Base-by-base conservation (phyloP, 53 echinoderm and acorn worm species). In the Crossaster papposus region DNA sequence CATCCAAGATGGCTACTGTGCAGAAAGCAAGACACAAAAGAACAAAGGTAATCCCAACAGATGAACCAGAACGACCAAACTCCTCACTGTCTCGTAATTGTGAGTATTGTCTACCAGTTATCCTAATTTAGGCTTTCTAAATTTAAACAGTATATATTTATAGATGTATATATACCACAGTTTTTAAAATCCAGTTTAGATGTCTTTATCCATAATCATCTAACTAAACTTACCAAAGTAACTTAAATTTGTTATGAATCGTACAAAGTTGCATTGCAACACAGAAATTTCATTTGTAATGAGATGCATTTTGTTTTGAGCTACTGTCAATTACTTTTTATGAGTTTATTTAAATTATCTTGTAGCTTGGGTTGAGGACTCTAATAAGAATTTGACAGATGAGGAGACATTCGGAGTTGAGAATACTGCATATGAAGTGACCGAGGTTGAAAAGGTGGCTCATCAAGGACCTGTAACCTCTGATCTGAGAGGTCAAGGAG, bases 31-130 rank as follows among this genome's bases (percentile, higher is more conserved):
- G 64, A 82, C 80, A 79, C 50, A 90, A 82, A 72, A 90, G 87
- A 36, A 81, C 77, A 32, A 94, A 90, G 70, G 62, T 82, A 37
- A 71, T 75, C 70, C 83, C 80, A 50, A 72, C 86, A 36, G 62
- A 89, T 50, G 93, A 93, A 8, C 64, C 65, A 36, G 94, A 94
- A 23, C 85, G 96, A 86, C 96, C 96, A 28, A 30, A 91, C 1
- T 96, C 96, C 22, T 88, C 93, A 15, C 65, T 90, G 30, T 96
- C 96, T 64, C 91, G 93, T 88, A 95, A 95, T 75, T 93, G 95
- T 95, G 78, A 94, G 96, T 80, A 77, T 26, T 4, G 1, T 26
- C 14, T 23, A 35, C 31, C 54, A 17, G 3, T n/a, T n/a, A 58
- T 58, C 17, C 22, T 11, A 58, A 58, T 58, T 58, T 58, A 20